Percentiles rank a stretch among this genome's conserved stretches.
These are phyloP conservation scores for Andrena bicolor DNA, from an alignment of 2,888 invertebrate genomes.

Conservation along the genomic window DNA sequence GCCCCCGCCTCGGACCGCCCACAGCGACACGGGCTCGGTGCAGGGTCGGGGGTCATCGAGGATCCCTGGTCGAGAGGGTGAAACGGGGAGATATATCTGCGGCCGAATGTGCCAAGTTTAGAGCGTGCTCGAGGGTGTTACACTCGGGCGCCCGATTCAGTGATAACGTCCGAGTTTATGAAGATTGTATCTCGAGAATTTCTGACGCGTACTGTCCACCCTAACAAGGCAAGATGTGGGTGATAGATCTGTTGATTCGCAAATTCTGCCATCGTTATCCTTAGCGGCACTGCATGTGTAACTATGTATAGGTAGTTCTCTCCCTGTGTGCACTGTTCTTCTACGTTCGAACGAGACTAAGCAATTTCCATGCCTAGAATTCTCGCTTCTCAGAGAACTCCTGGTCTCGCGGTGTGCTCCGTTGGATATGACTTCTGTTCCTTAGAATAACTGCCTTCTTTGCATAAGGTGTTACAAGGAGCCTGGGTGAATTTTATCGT, in stretches of 20 bases:
- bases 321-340: too few relatives aligned
- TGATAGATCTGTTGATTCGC: background rate
- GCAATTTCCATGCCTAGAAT: too few relatives aligned
- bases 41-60: background rate
- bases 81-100: too few relatives aligned
- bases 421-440: too few relatives aligned
- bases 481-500: too few relatives aligned
- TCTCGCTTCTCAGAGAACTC: too few relatives aligned
- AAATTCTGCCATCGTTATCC: background rate
- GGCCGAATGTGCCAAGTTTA: background rate
- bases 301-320: too few relatives aligned
- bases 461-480: too few relatives aligned
- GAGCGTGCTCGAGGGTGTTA: background rate
- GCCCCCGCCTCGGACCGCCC: background rate
- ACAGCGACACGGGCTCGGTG: background rate
- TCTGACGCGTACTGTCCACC: background rate
- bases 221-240: background rate
- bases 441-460: too few relatives aligned
- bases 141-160: background rate
- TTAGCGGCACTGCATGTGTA: too few relatives aligned
- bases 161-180: conserved; percentile 4
- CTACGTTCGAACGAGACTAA: too few relatives aligned
- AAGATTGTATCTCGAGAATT: conserved; percentile 8
- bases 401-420: too few relatives aligned
- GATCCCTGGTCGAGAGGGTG: background rate